These are phyloP conservation scores for Oxyruncus cristatus DNA, from an alignment of 2,113 vertebrate species.

Conservation along the genomic window DNA sequence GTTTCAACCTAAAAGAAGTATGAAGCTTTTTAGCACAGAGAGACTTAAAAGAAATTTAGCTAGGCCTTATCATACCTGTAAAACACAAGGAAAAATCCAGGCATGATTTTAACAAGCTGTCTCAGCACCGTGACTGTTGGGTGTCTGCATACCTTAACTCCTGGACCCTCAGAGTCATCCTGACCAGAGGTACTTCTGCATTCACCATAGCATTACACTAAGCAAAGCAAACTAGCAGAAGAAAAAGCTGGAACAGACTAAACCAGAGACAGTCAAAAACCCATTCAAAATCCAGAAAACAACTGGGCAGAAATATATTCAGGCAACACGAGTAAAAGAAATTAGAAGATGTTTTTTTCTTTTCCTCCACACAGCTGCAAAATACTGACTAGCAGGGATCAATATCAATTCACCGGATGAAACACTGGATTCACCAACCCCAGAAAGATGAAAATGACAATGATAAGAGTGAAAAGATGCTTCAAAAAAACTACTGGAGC, in stretches of 20 bases:
- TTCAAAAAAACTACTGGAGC: conserved; percentile 26
- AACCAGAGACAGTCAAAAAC: not conserved
- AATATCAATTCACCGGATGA: conserved; percentile 17
- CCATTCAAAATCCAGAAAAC: not conserved
- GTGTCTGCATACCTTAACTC: not conserved
- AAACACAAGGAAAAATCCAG: not conserved
- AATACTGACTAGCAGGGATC: conserved; percentile 10
- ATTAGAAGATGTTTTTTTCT: not conserved
- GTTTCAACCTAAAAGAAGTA: not conserved
- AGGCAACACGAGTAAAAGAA: not conserved
- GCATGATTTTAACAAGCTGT: not conserved
- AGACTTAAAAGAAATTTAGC: not conserved
- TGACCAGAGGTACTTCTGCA: not conserved
- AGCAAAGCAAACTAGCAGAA: not conserved
- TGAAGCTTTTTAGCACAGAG: not conserved
- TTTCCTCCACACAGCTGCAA: not conserved
- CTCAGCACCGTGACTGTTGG: not conserved
- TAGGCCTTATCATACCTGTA: not conserved
- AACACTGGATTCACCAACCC: not conserved
- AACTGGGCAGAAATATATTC: not conserved
- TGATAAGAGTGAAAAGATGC: conserved; percentile 8
- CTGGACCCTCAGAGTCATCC: not conserved
- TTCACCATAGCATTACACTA: not conserved
- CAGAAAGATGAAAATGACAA: conserved; percentile 26
- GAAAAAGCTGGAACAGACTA: not conserved